A percentile compares a stretch with the other conserved stretches of the same genome.
These are phyloP conservation scores for Alloscopus bannaensis DNA, from an alignment of 2,888 invertebrate genomes.

Conservation along the genomic window DNA sequence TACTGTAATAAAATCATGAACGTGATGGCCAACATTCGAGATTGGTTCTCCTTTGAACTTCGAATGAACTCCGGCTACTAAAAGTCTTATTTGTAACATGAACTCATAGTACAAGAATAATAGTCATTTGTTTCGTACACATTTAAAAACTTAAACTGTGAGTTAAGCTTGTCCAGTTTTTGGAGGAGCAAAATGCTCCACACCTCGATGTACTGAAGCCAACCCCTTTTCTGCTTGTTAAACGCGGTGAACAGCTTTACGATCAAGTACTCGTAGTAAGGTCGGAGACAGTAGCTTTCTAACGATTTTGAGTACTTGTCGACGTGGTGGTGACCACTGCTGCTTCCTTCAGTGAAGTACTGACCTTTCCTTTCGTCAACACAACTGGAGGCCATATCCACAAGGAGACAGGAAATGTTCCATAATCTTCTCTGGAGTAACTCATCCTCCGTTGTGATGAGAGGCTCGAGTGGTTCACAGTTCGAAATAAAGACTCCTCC, in stretches of 20 bases:
- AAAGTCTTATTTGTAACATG: too few species aligned
- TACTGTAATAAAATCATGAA: too few species aligned
- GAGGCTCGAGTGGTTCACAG: slow-evolving; percentile 77
- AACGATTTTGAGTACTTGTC: neutral
- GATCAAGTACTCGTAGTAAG: slow-evolving; percentile 61
- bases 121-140: slow-evolving; percentile 27
- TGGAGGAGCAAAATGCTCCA: slow-evolving; percentile 58
- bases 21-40: too few species aligned
- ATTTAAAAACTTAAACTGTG: slow-evolving; percentile 56
- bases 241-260: slow-evolving; percentile 48
- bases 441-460: slow-evolving; percentile 79
- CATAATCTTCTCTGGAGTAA: slow-evolving; percentile 82
- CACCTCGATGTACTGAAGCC: slow-evolving; percentile 55
- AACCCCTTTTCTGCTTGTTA: slow-evolving; percentile 46
- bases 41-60: too few species aligned
- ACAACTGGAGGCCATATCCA: slow-evolving; percentile 30
- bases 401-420: slow-evolving; percentile 78
- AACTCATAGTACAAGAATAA: too few species aligned
- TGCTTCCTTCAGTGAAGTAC: too few species aligned
- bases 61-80: too few species aligned
- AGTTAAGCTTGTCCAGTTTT: slow-evolving; percentile 52
- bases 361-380: slow-evolving; percentile 30
- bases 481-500: slow-evolving; percentile 91
- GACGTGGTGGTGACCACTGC: neutral
- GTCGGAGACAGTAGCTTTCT: slow-evolving; percentile 46